Conservation (phyloP, 1,140 invertebrate species). For the Cydia pomonella region DNA sequence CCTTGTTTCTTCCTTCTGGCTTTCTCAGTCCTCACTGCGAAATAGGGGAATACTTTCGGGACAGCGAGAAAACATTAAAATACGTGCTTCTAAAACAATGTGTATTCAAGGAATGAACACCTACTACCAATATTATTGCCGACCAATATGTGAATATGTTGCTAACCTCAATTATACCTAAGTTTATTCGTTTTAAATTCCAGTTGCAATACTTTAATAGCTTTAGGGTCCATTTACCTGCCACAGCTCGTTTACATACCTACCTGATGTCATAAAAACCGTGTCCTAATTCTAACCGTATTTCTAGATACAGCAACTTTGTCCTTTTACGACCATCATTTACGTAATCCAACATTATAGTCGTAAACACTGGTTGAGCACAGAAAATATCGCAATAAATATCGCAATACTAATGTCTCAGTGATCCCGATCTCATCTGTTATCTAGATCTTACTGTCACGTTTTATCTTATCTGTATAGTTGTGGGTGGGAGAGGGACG, state of each 20-base stretch:
- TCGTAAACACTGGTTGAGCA: conserved; percentile 49
- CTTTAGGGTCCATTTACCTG: neutral
- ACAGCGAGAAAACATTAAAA: no score
- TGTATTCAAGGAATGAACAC: no score
- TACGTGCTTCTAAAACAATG: no score
- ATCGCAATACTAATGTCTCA: conserved; percentile 66
- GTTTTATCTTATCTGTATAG: conserved; percentile 42
- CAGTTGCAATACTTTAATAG: neutral
- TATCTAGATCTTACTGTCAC: conserved; percentile 58
- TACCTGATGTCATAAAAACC: neutral
- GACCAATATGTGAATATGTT: no score
- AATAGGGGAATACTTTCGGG: no score
- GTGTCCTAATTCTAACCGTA: conserved; percentile 10
- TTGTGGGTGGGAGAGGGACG: conserved; percentile 49
- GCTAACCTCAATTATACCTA: neutral
- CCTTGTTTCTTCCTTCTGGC: no score
- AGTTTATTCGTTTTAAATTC: neutral
- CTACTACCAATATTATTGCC: no score
- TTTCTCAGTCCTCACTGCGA: no score
- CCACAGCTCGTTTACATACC: neutral
- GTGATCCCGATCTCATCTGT: conserved; percentile 65
- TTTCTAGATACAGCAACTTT: neutral
- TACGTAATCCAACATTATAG: conserved; percentile 39
- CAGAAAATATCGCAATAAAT: conserved; percentile 63
- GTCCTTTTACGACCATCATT: conserved; percentile 7